Evolutionary conservation across 2,797 vertebrate species (phyloP).

Genomic region (Syngnathus acus): DNA sequence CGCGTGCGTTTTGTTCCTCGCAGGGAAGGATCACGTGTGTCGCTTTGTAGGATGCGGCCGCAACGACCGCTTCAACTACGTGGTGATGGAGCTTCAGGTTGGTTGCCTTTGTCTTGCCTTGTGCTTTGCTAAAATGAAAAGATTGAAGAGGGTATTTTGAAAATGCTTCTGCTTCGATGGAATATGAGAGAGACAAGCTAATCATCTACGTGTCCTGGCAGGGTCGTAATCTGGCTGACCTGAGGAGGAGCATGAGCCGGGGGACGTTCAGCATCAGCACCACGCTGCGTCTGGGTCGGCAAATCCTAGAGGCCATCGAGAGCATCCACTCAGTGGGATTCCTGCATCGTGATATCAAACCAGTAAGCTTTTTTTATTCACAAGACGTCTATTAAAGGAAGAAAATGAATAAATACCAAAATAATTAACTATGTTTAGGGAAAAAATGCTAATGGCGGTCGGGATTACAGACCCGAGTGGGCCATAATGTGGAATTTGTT

Average conservation of each 20-base stretch:
- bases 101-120: slow-evolving; percentile 24
- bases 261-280: slow-evolving; percentile 95
- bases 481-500: neutral
- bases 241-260: slow-evolving; percentile 87
- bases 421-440: neutral
- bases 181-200: no score
- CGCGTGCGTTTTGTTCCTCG: neutral
- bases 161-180: neutral
- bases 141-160: no score
- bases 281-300: slow-evolving; percentile 87
- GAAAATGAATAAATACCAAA: no score
- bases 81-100: slow-evolving; percentile 99
- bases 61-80: slow-evolving; percentile 97
- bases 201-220: slow-evolving; percentile 31
- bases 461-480: neutral
- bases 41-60: slow-evolving; percentile 96
- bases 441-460: neutral
- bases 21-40: slow-evolving; percentile 96
- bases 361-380: slow-evolving; percentile 65
- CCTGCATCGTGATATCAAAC: slow-evolving; percentile 96
- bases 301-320: slow-evolving; percentile 95
- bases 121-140: neutral
- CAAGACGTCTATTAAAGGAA: no score
- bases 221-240: slow-evolving; percentile 95
- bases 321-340: slow-evolving; percentile 98